Evolutionary conservation across 2,113 vertebrate genomes (phyloP).

Genomic region (Grallaria varia): DNA sequence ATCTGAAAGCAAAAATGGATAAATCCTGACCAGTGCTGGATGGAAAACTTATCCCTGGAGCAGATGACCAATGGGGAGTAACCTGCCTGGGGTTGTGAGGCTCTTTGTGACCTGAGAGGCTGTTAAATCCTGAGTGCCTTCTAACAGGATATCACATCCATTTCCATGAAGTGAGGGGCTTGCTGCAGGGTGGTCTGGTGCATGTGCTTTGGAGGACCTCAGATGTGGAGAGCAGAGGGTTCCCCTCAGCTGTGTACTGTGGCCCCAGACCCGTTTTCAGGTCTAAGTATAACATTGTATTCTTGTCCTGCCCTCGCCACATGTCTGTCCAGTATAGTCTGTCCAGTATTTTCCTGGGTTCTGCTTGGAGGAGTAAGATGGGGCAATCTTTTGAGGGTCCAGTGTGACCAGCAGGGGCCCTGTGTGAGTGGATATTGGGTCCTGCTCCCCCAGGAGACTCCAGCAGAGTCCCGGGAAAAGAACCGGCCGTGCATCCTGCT

Average conservation of each 20-base stretch:
- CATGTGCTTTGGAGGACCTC: background rate
- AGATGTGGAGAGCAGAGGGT: background rate
- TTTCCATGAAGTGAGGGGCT: background rate
- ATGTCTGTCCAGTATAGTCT: background rate
- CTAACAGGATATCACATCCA: background rate
- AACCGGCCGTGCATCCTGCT: conserved; percentile 76
- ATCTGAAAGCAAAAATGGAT: background rate
- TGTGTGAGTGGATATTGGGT: background rate
- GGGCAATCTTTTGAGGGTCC: background rate
- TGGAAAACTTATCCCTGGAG: background rate
- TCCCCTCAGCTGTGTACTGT: background rate
- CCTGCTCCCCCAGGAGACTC: conserved; percentile 68
- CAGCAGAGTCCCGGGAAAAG: conserved; percentile 79
- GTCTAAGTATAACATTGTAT: background rate
- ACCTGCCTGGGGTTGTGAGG: background rate
- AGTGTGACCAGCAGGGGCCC: background rate
- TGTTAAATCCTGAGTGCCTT: background rate
- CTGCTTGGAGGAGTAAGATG: background rate
- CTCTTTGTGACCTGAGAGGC: background rate
- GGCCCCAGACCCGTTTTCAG: background rate
- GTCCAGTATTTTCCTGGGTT: background rate
- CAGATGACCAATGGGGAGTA: background rate
- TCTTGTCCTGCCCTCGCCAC: background rate
- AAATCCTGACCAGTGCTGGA: background rate
- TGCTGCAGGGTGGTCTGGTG: background rate